Evolutionary conservation across 2,797 vertebrate genomes (phyloP).

Genomic region (Kryptopterus vitreolus): DNA sequence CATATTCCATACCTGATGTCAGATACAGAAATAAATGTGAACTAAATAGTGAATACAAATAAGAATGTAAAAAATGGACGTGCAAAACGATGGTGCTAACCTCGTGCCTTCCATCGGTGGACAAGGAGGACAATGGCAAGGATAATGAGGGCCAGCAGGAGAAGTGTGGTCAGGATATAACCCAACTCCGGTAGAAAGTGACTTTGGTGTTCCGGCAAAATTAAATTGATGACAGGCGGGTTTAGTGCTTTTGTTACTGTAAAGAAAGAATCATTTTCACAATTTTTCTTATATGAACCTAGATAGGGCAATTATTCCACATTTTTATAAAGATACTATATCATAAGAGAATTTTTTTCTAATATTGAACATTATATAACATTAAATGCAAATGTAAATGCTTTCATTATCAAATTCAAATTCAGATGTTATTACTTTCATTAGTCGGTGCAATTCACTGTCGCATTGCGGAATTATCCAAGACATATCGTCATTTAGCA

Average conservation of each 20-base stretch:
- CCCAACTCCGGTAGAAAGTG: conserved; percentile 90
- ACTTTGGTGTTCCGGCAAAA: conserved; percentile 82
- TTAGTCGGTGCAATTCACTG: no score
- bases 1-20: conserved; percentile 64
- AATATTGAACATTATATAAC: no score
- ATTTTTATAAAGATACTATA: no score
- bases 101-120: conserved; percentile 73
- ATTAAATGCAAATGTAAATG: no score
- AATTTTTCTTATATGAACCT: not conserved
- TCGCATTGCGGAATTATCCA: no score
- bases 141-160: conserved; percentile 84
- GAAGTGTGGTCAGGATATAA: conserved; percentile 84
- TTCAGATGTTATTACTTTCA: no score
- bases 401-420: no score
- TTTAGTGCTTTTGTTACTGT: conserved; percentile 76
- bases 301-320: no score
- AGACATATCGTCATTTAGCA: no score
- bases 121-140: conserved; percentile 78
- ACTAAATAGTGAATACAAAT: not conserved
- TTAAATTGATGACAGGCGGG: conserved; percentile 86
- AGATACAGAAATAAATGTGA: not conserved
- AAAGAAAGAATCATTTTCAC: conserved; percentile 28
- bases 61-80: not conserved
- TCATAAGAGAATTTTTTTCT: no score
- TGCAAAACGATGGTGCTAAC: conserved; percentile 63